Evolutionary conservation across 2,797 vertebrate species (phyloP).

Genomic region (Danio jaintianensis): DNA sequence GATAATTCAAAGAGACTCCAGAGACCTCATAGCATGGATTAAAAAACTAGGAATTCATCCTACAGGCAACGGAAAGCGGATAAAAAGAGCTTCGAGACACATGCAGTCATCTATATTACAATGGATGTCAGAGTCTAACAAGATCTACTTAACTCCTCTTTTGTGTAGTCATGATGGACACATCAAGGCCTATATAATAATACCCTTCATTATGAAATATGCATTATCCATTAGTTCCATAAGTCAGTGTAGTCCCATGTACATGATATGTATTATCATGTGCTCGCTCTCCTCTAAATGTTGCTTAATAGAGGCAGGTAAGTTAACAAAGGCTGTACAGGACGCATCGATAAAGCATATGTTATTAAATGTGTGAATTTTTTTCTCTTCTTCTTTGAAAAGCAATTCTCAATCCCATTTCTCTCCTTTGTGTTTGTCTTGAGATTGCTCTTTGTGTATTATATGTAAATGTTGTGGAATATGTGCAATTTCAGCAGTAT

Average conservation of each 20-base stretch:
- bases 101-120: conserved; percentile 3
- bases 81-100: conserved; percentile 18
- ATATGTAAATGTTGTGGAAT: neutral
- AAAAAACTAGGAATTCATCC: conserved; percentile 26
- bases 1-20: conserved; percentile 44
- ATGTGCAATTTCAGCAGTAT: neutral
- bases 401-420: neutral
- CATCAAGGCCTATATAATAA: neutral
- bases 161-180: neutral
- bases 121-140: conserved; percentile 5
- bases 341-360: neutral
- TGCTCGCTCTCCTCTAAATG: neutral
- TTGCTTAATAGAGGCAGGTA: neutral
- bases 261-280: neutral
- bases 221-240: too few species aligned
- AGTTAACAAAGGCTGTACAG: neutral
- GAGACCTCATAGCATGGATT: conserved; percentile 14
- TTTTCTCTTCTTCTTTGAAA: too few species aligned
- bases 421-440: neutral
- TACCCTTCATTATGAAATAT: conserved; percentile 10
- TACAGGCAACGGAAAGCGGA: conserved; percentile 33
- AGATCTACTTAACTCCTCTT: neutral
- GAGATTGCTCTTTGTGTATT: neutral
- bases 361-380: neutral
- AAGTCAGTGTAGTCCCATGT: too few species aligned